phyloP scores from a whole-genome alignment of 1,140 invertebrate species.

The Hyposmocoma kahamanoa region DNA sequence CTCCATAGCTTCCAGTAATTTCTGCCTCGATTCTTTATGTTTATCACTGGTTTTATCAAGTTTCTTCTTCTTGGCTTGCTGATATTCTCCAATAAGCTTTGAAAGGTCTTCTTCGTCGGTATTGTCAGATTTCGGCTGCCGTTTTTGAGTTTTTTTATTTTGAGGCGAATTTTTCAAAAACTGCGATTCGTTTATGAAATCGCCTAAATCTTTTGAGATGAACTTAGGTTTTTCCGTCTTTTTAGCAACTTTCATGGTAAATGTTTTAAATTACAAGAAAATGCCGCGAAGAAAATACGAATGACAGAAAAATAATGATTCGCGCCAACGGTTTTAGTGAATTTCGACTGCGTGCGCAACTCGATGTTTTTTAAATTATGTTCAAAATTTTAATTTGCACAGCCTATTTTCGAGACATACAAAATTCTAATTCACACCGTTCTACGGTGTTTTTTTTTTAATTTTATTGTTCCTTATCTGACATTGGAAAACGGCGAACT shows the following conservation, averaged over 20 bases:
- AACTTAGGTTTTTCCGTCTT: background rate
- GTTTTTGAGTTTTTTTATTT: background rate
- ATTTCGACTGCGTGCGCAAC: no score
- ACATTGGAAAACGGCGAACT: no score
- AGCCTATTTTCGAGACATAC: no score
- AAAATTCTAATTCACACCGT: no score
- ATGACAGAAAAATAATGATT: no score
- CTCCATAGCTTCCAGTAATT: background rate
- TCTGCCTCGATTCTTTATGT: background rate
- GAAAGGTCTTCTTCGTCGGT: background rate
- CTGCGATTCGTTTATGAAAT: background rate
- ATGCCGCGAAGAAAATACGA: no score
- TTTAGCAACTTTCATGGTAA: background rate
- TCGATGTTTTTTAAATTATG: no score
- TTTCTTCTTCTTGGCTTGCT: background rate
- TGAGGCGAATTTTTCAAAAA: background rate
- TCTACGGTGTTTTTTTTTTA: no score
- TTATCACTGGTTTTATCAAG: background rate
- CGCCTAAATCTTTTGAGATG: background rate
- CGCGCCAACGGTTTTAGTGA: no score
- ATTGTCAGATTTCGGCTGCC: background rate
- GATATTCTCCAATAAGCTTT: background rate
- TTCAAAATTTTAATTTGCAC: no score
- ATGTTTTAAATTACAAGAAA: no score
- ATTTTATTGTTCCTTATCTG: no score